Evolutionary conservation across 2,113 vertebrate species (phyloP), one percentile per base, ranked within the genome.

Genomic region (Emydocephalus ijimae): DNA sequence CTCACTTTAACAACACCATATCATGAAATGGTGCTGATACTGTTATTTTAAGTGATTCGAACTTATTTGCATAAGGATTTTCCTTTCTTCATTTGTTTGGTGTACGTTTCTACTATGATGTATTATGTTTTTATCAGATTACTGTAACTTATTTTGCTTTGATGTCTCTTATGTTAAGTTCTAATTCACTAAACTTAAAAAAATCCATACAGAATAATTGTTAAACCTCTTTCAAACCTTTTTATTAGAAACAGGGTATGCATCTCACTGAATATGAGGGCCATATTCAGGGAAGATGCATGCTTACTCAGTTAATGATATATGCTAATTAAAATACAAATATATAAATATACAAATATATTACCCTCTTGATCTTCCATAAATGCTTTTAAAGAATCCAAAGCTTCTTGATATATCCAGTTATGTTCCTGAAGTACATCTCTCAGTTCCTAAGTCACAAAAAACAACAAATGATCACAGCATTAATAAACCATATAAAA

Each of bases 401-500:
- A 95, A 69, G 99, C 98, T 93, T 99, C 98, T 24, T 97, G 96
- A 93, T 97, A 98, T 93, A 98, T 98, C 99, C 99, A 99, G 90
- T 99, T 98, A 92, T 99, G 99, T 61, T 99, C 98, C 94, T 98
- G 96, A 93, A 99, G 98, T 55, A 99, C 98, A 74, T 98, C 97
- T 94, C 98, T 98, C 93, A 99, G 97, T 94, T 99, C 98, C 99
- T 99, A 95, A 88, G 89, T 88, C 96, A 92, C 52, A 15, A 92
- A 29, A 96, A 50, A 48, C 48, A 50, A 50, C 91, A 91, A 93
- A 89, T 89, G 74, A 9, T 50, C 24, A 87, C 74, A 54, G 5
- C 50, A 89, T 50, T 64, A 18, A 69, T 69, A 48, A 15, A 88
- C 54, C 81, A 52, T 39, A 29, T 52, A 69, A 43, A 23, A 59